phyloP scores from a whole-genome alignment of 2,888 invertebrate genomes.

The Bugula neritina region DNA sequence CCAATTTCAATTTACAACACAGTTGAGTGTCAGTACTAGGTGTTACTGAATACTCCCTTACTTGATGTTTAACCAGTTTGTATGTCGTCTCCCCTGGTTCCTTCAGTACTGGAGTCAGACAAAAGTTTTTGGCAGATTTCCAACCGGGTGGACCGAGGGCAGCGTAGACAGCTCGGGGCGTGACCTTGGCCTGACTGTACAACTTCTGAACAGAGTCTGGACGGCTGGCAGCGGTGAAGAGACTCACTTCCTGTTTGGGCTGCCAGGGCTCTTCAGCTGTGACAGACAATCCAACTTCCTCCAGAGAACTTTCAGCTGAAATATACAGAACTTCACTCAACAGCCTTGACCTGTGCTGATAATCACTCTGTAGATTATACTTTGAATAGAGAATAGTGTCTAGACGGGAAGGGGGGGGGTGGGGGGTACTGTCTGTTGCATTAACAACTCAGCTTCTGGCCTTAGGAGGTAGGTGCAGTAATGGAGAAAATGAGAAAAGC shows the following conservation, averaged over 20 bases:
- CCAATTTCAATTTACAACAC: no score
- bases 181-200: slow-evolving; percentile 70
- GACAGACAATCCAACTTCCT: slow-evolving; percentile 59
- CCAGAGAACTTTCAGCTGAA: slow-evolving; percentile 86
- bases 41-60: no score
- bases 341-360: no score
- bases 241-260: slow-evolving; percentile 65
- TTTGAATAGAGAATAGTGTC: no score
- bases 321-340: no score
- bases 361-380: no score
- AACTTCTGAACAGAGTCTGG: slow-evolving; percentile 70
- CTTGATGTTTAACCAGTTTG: neutral
- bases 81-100: slow-evolving; percentile 10
- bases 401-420: no score
- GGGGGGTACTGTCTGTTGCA: no score
- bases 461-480: no score
- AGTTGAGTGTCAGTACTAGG: no score
- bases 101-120: slow-evolving; percentile 3
- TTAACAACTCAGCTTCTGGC: no score
- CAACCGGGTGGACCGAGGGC: slow-evolving; percentile 20
- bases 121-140: slow-evolving; percentile 22
- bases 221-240: slow-evolving; percentile 70
- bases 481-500: no score
- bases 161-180: slow-evolving; percentile 33
- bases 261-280: slow-evolving; percentile 33